Conservation (phyloP, 2,888 invertebrate genomes). For the Polydrusus pterygomalis region DNA sequence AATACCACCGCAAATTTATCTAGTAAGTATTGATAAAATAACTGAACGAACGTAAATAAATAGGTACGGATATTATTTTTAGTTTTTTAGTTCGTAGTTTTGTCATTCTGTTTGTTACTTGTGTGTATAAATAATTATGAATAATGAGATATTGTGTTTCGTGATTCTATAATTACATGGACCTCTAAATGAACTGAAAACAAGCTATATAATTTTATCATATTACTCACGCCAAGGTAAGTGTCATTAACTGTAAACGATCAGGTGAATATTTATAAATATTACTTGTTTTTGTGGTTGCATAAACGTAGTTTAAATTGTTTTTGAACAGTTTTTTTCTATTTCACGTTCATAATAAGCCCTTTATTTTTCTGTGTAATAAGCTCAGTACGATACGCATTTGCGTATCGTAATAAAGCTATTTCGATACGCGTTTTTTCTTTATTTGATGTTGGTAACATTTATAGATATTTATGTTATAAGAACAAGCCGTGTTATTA, state of each 20-base stretch:
- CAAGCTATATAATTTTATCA: background rate
- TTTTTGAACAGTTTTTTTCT: no score
- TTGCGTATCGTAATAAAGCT: no score
- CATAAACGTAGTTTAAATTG: background rate
- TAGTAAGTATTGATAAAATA: conserved; percentile 10
- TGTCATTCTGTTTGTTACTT: background rate
- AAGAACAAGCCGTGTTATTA: no score
- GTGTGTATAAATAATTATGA: conserved; percentile 3
- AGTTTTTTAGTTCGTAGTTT: background rate
- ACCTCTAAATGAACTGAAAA: background rate
- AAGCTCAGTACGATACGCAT: no score
- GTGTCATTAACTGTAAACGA: background rate
- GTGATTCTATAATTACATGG: background rate
- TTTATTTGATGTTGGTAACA: no score
- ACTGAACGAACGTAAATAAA: conserved; percentile 13
- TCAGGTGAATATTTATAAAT: background rate
- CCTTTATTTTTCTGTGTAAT: no score
- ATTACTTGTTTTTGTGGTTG: conserved; percentile 3
- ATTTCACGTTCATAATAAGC: no score
- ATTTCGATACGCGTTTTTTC: no score
- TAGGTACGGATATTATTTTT: background rate
- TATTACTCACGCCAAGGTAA: background rate
- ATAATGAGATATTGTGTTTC: background rate
- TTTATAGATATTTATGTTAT: no score
- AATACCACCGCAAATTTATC: conserved; percentile 16